Evolutionary conservation across 2,888 invertebrate genomes (phyloP).

Genomic region (Pandemis heparana): DNA sequence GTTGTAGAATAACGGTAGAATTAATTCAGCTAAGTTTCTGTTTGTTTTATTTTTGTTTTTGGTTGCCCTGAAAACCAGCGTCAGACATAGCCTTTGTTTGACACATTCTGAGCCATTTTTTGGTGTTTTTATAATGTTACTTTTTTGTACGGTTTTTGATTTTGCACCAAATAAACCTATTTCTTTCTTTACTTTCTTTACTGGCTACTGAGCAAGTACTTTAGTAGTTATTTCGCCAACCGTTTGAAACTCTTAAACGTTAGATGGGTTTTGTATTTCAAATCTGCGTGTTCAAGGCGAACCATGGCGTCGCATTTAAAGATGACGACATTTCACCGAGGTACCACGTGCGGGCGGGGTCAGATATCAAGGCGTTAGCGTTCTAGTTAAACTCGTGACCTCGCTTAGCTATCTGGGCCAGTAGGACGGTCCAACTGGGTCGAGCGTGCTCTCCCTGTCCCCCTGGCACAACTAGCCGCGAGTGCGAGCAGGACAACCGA

Average conservation of each 20-base stretch:
- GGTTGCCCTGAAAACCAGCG: too few relatives aligned
- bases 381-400: slow-evolving; percentile 37
- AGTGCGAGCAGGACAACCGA: slow-evolving; percentile 17
- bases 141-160: too few relatives aligned
- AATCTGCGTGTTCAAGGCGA: slow-evolving; percentile 5
- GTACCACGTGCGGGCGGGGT: slow-evolving; percentile 24
- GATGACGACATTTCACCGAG: slow-evolving; percentile 21
- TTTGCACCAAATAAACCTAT: too few relatives aligned
- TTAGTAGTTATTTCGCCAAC: background rate
- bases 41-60: too few relatives aligned
- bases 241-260: background rate
- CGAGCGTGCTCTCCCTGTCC: slow-evolving; percentile 18
- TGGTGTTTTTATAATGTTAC: too few relatives aligned
- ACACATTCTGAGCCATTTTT: too few relatives aligned
- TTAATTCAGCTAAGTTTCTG: too few relatives aligned
- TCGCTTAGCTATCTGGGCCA: slow-evolving; percentile 39
- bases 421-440: slow-evolving; percentile 35
- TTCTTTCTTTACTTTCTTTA: too few relatives aligned
- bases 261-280: background rate
- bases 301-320: slow-evolving; percentile 21
- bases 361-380: slow-evolving; percentile 32
- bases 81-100: too few relatives aligned
- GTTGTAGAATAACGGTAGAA: too few relatives aligned
- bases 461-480: background rate
- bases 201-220: too few relatives aligned